Evolutionary conservation across 2,113 vertebrate species (phyloP), one percentile per base, ranked within the genome.

Genomic region (Ancistrus triradiatus): DNA sequence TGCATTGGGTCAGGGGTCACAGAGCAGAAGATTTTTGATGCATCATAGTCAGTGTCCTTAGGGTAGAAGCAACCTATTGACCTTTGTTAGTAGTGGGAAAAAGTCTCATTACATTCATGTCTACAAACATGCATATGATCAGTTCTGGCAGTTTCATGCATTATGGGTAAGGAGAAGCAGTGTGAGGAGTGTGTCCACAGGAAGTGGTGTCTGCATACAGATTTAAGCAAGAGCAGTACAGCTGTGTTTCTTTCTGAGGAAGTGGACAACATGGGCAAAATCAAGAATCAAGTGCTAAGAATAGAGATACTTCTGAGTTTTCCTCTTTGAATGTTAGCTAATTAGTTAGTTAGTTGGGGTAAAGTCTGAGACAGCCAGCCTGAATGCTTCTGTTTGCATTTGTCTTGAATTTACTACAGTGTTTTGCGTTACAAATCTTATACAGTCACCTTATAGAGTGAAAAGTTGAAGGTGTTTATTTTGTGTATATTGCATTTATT

Each of bases 131-230:
- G 14, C 2, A 3, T 21, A 18, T 2, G 33, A 56, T 40, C 18
- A n/a, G n/a, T 38, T 51, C 42, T 27, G 38, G 38, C 14, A 42
- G 38, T 42, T n/a, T 42, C 11, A 15, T 18, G 24, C 1, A 13
- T 24, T 17, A 9, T 46, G 24, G 42, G 11, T 25, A 44, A 15
- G 37, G 21, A 25, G 38, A 33, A 35, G 9, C 17, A 46, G 40
- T 56, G 9, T 53, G 19, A 48, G 10, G 27, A 55, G 35, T 18
- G 42, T 17, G 40, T 58, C 51, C 51, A 50, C 64, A 73, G 61
- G 70, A 75, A 75, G 61, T 58, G 28, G 43, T 43, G 49, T n/a
- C 24, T 48, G 49, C 15, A 43, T 33, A 50, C 17, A 8, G 55
- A 21, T 28, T 42, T 28, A 4, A 60, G 24, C 35, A 21, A 42